A percentile compares a stretch with the other conserved stretches of the same genome.
Evolutionary conservation across 2,888 invertebrate species (phyloP).

Genomic region (Temnothorax ravouxi): DNA sequence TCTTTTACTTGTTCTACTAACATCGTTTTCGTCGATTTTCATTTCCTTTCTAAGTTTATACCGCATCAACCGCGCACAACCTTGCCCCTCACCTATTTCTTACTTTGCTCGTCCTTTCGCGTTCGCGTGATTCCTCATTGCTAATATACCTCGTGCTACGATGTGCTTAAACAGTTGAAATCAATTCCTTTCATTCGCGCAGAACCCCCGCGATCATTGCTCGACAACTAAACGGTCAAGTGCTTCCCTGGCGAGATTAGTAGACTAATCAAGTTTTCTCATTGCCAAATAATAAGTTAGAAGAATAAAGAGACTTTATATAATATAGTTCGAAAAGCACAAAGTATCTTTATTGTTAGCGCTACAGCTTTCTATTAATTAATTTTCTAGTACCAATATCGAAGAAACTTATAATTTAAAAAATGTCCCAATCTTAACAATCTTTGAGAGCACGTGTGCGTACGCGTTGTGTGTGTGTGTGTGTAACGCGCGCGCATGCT

Average conservation of each 20-base stretch:
- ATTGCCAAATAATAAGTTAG: neutral
- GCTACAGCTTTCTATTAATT: neutral
- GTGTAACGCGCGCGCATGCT: neutral
- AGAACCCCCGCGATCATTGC: neutral
- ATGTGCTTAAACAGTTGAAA: conserved; percentile 40
- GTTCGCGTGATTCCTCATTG: conserved; percentile 42
- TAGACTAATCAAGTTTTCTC: neutral
- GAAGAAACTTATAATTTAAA: neutral
- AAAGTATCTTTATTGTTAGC: neutral
- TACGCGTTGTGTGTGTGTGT: neutral
- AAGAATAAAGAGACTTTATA: neutral
- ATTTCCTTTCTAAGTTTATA: conserved; percentile 39
- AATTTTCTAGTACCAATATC: neutral
- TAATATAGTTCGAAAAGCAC: neutral
- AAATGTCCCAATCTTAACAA: neutral
- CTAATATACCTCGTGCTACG: conserved; percentile 34
- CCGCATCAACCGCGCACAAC: conserved; percentile 43
- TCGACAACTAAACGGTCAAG: conserved; percentile 28
- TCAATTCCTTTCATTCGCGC: neutral
- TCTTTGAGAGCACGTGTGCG: neutral
- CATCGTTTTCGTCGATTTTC: conserved; percentile 34
- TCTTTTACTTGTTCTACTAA: conserved; percentile 46
- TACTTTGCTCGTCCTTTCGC: conserved; percentile 41
- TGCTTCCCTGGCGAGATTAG: conserved; percentile 9
- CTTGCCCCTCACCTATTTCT: conserved; percentile 56